Base-by-base conservation (phyloP, 2,888 invertebrate species). In the Acleris literana region DNA sequence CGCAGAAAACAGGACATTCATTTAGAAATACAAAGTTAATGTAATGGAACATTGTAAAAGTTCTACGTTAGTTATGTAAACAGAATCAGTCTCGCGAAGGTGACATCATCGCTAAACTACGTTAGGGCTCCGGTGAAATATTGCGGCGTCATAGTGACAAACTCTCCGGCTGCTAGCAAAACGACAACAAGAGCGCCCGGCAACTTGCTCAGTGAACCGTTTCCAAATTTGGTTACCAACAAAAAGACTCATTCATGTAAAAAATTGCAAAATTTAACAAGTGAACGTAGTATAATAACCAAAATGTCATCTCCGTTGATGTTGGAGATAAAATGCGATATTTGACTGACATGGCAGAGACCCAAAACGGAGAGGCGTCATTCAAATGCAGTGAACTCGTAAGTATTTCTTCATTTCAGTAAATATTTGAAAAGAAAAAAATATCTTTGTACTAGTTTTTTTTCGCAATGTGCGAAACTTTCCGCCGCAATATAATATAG, bases 101-200 rank as follows among this genome's bases (percentile, higher is more conserved):
- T 66, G 66, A 62, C 62, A 66, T 62, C 66, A 66, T 57, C 66
- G 48, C 51, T 51, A 55, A 33, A 65, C 60, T 43, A 56, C 51
- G 65, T 55, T 25, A 22, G 39, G 39, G 44, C 53, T 52, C 18
- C 46, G 57, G 57, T 65, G 66, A 62, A 57, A 66, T 66, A 66
- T 66, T 52, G 61, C 66, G 61, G 39, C 66, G 66, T 66, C 66
- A 62, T 17, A 57, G 56, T 66, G 66, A 66, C 62, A 57, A 57
- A 66, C 57, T 66, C 39, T 16, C 53, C 25, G 48, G 11, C 66
- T 61, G 56, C 53, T 52, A 55, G 56, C 60, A 57, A 52, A 62
- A 61, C 62, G 52, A 56, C 52, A 57, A 59, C 64, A 48, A 54
- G 48, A 44, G 33, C 51, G 17, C 49, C 6, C 51, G 60, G 29